These are phyloP conservation scores for Nephrocerus scutellatus DNA, from an alignment of 2,888 invertebrate genomes.

Conservation along the genomic window DNA sequence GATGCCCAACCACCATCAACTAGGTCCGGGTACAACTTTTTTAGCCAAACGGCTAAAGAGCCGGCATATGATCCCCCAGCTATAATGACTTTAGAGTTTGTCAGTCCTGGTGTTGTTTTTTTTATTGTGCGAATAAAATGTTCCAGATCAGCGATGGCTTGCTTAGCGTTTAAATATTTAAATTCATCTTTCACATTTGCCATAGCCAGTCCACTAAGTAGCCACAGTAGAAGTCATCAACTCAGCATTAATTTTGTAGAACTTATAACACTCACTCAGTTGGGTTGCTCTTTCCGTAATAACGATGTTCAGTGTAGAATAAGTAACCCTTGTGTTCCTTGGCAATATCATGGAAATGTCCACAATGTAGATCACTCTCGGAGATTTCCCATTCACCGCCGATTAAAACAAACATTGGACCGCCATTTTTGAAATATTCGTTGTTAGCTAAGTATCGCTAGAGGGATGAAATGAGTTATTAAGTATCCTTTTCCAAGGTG, in stretches of 20 bases:
- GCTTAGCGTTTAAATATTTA: conserved; percentile 57
- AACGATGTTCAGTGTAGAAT: conserved; percentile 75
- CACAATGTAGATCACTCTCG: conserved; percentile 52
- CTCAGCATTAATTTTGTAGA: too few relatives aligned
- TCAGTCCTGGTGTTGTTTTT: conserved; percentile 34
- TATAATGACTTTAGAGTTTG: conserved; percentile 49
- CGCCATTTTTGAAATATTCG: conserved; percentile 47
- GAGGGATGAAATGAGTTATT: not conserved
- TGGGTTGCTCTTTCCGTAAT: conserved; percentile 69
- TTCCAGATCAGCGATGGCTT: conserved; percentile 61
- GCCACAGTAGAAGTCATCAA: not conserved
- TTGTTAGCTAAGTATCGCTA: conserved; percentile 52
- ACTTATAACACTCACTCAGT: conserved; percentile 56
- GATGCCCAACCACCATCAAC: conserved; percentile 56
- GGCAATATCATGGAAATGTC: conserved; percentile 59
- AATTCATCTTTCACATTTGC: conserved; percentile 46
- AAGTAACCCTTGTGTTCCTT: conserved; percentile 54
- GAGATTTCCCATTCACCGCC: conserved; percentile 66
- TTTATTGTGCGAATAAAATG: conserved; percentile 54
- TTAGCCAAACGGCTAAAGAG: conserved; percentile 62
- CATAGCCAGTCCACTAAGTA: conserved; percentile 49
- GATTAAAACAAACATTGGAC: conserved; percentile 59
- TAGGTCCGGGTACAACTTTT: conserved; percentile 58
- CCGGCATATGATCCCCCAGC: conserved; percentile 64
- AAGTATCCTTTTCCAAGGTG: conserved; percentile 9